Evolutionary conservation across 1,140 invertebrate genomes (phyloP), one percentile per base, ranked within the genome.

Genomic region (Drosophila kikkawai): DNA sequence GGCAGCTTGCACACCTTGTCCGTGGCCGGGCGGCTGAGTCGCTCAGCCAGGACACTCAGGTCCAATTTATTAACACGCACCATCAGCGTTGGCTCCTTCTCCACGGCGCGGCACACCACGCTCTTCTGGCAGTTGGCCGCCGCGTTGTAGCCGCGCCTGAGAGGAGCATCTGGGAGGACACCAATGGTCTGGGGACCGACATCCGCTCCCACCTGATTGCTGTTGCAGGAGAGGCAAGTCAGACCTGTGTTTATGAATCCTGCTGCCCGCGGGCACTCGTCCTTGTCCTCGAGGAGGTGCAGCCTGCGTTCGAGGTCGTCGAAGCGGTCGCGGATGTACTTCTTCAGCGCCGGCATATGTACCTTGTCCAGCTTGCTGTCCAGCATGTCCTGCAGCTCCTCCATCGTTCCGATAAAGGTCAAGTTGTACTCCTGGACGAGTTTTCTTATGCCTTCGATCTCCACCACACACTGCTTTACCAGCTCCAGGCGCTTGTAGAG

Each of bases 361-460:
- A 82, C 80, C 58, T 92, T 92, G 19, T 92, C 91, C 56, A 92
- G 47, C 55, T 92, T 92, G 19, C 91, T 79, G 64, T 92, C 91
- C 17, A 92, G 66, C 84, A 92, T 92, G 26, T 92, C 91, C 81
- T 92, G 91, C 53, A 92, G 67, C 47, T 92, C 91, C 77, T 92
- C 91, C 83, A 92, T 90, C 55, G 91, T 84, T 13, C 82, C 79
- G 2, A 92, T 50, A 29, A 92, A 92, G 2, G 79, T 79, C 0
- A 79, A 7, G 63, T 92, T 78, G 41, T 92, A 76, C 13, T 91
- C 75, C 15, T 90, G 74, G 0, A 92, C 55, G 34, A 82, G 39
- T 1, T 45, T 19, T 0, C 82, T 65, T 9, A 92, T 45, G 34
- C 55, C 63, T 42, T 91, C 88, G 7, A 91, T 91, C 64, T 92